Evolutionary conservation across 1,140 invertebrate species (phyloP).

Genomic region (Psilanteris sp.): DNA sequence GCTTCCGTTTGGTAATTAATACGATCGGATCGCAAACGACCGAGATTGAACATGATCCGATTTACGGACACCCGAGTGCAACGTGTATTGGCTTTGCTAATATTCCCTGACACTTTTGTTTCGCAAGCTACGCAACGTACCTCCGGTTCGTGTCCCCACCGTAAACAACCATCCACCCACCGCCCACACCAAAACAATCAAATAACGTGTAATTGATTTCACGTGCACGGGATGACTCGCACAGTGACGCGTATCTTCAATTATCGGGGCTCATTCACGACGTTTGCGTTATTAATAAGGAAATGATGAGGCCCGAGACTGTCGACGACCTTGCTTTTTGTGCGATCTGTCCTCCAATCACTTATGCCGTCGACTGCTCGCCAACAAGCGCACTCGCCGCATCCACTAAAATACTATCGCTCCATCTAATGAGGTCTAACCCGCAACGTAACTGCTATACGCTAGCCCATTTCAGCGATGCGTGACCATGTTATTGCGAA

Average conservation of each 20-base stretch:
- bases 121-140: background rate
- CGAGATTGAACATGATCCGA: too few relatives aligned
- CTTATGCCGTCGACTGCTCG: slow-evolving; percentile 47
- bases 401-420: slow-evolving; percentile 62
- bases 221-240: slow-evolving; percentile 27
- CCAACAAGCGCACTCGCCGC: slow-evolving; percentile 34
- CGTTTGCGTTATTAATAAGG: slow-evolving; percentile 53
- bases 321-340: slow-evolving; percentile 47
- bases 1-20: too few relatives aligned
- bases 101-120: slow-evolving; percentile 1
- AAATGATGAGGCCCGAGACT: slow-evolving; percentile 47
- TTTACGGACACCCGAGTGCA: too few relatives aligned
- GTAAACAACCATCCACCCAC: slow-evolving; percentile 6
- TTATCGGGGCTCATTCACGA: slow-evolving; percentile 35
- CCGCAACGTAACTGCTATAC: too few relatives aligned
- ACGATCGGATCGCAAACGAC: too few relatives aligned
- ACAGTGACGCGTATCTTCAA: slow-evolving; percentile 23
- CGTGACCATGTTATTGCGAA: too few relatives aligned
- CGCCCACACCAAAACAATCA: slow-evolving; percentile 20
- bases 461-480: too few relatives aligned
- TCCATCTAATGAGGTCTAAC: slow-evolving; percentile 50
- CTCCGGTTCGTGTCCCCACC: slow-evolving; percentile 5
- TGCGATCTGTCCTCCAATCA: slow-evolving; percentile 54
- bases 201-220: slow-evolving; percentile 37
- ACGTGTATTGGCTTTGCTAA: too few relatives aligned